These are phyloP conservation scores for Melikaiella ostensackeni DNA, from an alignment of 2,888 invertebrate species.

Conservation along the genomic window DNA sequence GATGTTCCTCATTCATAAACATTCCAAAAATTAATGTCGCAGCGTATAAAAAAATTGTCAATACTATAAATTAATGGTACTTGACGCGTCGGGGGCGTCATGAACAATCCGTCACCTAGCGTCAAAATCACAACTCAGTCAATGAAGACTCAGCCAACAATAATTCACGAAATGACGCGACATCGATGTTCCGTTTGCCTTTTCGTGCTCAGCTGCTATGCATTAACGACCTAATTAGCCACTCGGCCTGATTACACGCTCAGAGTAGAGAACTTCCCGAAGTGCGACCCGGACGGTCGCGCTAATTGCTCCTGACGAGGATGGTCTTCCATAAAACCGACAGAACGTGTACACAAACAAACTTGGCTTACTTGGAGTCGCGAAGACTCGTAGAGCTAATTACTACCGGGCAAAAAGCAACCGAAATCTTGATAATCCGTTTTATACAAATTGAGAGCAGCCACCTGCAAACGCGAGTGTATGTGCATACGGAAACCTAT, in stretches of 20 bases:
- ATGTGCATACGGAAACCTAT: too few relatives aligned
- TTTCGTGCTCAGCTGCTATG: conserved; percentile 46
- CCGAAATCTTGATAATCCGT: not conserved
- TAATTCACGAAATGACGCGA: not conserved
- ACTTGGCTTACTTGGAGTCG: conserved; percentile 7
- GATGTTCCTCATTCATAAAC: not conserved
- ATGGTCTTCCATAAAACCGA: conserved; percentile 8
- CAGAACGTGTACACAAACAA: conserved; percentile 2
- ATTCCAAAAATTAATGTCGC: not conserved
- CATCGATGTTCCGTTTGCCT: not conserved
- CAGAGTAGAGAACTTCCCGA: conserved; percentile 49
- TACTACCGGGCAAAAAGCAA: not conserved
- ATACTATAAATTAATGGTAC: not conserved
- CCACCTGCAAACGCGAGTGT: not conserved
- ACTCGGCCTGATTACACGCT: conserved; percentile 62
- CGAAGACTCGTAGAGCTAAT: not conserved
- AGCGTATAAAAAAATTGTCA: not conserved
- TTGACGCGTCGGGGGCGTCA: not conserved
- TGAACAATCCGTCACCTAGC: not conserved
- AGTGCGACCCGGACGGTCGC: conserved; percentile 43
- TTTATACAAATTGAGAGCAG: not conserved
- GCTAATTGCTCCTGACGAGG: conserved; percentile 3
- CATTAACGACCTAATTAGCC: conserved; percentile 66
- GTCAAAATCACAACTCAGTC: not conserved
- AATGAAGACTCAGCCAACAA: not conserved